phyloP scores from a whole-genome alignment of 2,113 vertebrate species.

The Rhipidura dahli region DNA sequence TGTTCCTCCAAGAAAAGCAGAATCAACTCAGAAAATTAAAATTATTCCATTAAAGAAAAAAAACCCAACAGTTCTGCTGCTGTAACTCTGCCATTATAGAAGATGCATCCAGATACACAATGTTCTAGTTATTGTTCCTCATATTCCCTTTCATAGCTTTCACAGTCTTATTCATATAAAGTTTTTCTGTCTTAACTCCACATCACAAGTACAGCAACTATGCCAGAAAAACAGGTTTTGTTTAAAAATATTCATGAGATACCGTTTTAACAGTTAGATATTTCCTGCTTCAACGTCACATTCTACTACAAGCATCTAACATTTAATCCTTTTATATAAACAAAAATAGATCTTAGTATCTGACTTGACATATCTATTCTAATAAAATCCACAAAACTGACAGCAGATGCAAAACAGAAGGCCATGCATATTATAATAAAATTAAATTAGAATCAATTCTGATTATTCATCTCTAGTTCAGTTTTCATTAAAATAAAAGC shows the following conservation, averaged over 20 bases:
- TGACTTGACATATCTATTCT: neutral
- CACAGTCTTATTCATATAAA: neutral
- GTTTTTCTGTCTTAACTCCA: neutral
- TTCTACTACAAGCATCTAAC: neutral
- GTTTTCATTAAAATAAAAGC: neutral
- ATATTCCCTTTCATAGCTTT: neutral
- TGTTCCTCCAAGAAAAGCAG: neutral
- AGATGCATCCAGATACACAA: neutral
- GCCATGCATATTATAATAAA: neutral
- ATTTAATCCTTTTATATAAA: neutral
- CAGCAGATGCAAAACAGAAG: conserved; percentile 31
- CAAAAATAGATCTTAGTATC: conserved; percentile 16
- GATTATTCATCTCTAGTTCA: conserved; percentile 1
- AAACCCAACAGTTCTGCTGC: neutral
- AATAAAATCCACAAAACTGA: conserved; percentile 33
- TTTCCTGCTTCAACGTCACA: neutral
- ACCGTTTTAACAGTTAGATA: neutral
- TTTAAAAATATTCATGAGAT: neutral
- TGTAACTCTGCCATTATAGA: neutral
- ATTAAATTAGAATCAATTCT: conserved; percentile 19
- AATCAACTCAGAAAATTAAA: neutral
- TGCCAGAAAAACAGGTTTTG: neutral
- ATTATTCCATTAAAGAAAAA: neutral
- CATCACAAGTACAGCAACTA: neutral
- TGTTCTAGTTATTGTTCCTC: neutral